Percentiles rank a stretch among this genome's conserved stretches.
Evolutionary conservation across 2,888 invertebrate genomes (phyloP).

Genomic region (Apotomis capreana): DNA sequence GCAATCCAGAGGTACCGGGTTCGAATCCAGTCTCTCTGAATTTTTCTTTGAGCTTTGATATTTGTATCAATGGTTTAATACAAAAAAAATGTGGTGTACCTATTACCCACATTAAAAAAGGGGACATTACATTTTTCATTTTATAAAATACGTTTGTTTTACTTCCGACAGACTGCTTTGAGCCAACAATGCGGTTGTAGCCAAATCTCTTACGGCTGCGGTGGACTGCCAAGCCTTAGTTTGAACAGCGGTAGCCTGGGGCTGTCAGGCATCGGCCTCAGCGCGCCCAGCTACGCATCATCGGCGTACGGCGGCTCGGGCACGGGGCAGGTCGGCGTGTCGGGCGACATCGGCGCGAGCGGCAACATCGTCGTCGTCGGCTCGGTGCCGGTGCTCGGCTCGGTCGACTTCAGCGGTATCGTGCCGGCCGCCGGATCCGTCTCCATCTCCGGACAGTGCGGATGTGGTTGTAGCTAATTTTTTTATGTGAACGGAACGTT

Average conservation of each 20-base stretch:
- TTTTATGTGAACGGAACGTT: no score
- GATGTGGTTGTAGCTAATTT: constrained; percentile 30
- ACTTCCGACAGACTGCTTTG: constrained; percentile 22
- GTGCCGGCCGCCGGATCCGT: constrained; percentile 52
- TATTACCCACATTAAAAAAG: no score
- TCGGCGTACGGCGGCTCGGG: constrained; percentile 52
- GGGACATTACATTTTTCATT: no score
- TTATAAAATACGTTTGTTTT: neutral
- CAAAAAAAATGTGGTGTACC: no score
- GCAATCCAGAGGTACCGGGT: no score
- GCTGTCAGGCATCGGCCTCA: neutral
- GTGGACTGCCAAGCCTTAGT: neutral
- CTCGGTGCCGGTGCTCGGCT: constrained; percentile 56
- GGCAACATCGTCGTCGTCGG: constrained; percentile 53
- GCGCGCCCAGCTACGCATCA: constrained; percentile 25
- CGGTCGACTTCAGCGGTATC: constrained; percentile 54
- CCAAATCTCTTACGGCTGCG: constrained; percentile 10
- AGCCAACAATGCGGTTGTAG: constrained; percentile 24
- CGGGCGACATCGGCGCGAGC: constrained; percentile 51
- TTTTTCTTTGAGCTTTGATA: no score
- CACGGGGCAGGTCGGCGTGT: constrained; percentile 49
- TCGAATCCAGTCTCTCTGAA: no score
- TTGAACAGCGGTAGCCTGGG: neutral
- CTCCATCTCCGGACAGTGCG: constrained; percentile 37
- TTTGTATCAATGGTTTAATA: no score